A percentile compares a stretch with the other conserved stretches of the same genome.
These are phyloP conservation scores for Reticulitermes speratus DNA, from an alignment of 1,140 invertebrate genomes.

Conservation along the genomic window DNA sequence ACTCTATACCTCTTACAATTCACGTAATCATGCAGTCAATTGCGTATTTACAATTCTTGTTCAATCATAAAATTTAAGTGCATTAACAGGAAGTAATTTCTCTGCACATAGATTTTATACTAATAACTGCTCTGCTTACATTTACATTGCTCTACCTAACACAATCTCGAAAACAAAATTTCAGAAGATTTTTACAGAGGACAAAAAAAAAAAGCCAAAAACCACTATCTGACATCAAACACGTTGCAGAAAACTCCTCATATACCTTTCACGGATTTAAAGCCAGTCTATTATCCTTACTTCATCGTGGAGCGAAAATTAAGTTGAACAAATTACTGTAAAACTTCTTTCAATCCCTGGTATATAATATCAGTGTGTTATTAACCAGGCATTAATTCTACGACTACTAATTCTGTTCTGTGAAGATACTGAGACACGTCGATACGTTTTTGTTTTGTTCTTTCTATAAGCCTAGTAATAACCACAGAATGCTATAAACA, in stretches of 20 bases:
- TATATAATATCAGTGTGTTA: not conserved
- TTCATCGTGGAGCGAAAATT: not conserved
- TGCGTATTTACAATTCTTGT: too few species aligned
- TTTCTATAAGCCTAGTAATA: not conserved
- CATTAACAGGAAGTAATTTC: not conserved
- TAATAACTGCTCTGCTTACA: not conserved
- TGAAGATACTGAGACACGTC: not conserved
- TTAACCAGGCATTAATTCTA: not conserved
- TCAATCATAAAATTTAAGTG: not conserved
- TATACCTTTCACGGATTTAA: not conserved
- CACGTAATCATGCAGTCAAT: too few species aligned
- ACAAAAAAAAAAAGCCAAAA: not conserved
- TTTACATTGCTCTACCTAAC: not conserved
- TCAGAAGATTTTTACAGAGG: not conserved
- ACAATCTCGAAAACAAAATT: not conserved
- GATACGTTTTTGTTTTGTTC: not conserved
- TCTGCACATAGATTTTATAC: too few species aligned
- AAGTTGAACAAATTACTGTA: not conserved
- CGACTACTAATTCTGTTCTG: not conserved
- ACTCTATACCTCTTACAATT: too few species aligned
- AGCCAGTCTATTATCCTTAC: not conserved
- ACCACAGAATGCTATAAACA: constrained; percentile 20
- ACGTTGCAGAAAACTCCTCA: not conserved
- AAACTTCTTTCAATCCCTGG: not conserved
- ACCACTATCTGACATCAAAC: not conserved